Percentiles rank a stretch among this genome's conserved stretches.
phyloP scores from a whole-genome alignment of 2,113 vertebrate species.

The zebrafish (Danio rerio) region GRCz12tu NC_133180.1:33438501-33439000 shows the following conservation, averaged over 20 bases:
- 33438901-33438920: conserved; percentile 80
- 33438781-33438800: conserved; percentile 94
- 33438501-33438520: conserved; percentile 83
- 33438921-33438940: background rate
- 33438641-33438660: conserved; percentile 89
- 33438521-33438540: conserved; percentile 88
- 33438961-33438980: background rate
- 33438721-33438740: background rate
- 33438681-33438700: conserved; percentile 88
- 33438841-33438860: conserved; percentile 91
- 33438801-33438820: conserved; percentile 91
- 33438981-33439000: background rate
- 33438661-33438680: conserved; percentile 87
- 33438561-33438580: conserved; percentile 84
- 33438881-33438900: conserved; percentile 91
- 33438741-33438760: background rate
- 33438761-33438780: background rate
- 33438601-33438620: conserved; percentile 81
- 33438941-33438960: background rate
- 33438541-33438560: conserved; percentile 92
- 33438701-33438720: conserved; percentile 61
- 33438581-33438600: conserved; percentile 84
- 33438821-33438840: conserved; percentile 91
- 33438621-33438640: conserved; percentile 84
- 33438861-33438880: conserved; percentile 87